A percentile compares a stretch with the other conserved stretches of the same genome.
Evolutionary conservation across 1,140 invertebrate genomes (phyloP).

Genomic region (Meloidogyne hapla): DNA sequence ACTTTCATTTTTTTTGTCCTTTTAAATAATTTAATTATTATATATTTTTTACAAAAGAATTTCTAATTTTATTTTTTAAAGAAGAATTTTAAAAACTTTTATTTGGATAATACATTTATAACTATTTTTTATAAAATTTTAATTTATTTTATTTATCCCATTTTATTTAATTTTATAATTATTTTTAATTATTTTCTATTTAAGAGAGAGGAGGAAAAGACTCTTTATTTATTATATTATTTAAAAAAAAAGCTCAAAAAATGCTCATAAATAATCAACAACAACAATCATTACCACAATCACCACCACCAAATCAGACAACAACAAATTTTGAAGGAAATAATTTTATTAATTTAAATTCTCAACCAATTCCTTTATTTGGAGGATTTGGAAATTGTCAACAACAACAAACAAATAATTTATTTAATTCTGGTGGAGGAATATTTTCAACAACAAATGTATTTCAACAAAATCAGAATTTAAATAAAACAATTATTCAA

Average conservation of each 20-base stretch:
- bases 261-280: not conserved
- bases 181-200: not conserved
- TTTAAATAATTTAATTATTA: too few relatives aligned
- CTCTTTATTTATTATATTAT: not conserved
- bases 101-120: too few relatives aligned
- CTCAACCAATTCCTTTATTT: not conserved
- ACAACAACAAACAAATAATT: not conserved
- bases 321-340: not conserved
- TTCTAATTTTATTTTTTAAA: too few relatives aligned
- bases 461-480: not conserved
- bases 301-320: not conserved
- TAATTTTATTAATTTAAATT: not conserved
- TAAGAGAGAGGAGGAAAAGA: not conserved
- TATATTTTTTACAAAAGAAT: too few relatives aligned
- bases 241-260: not conserved
- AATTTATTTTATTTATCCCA: not conserved
- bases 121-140: not conserved
- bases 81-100: too few relatives aligned
- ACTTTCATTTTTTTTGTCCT: too few relatives aligned
- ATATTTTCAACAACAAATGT: not conserved
- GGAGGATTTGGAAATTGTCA: not conserved
- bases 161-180: not conserved
- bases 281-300: not conserved
- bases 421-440: not conserved
- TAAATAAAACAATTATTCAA: not conserved